phyloP scores from a whole-genome alignment of 2,113 vertebrate genomes.

The Zosterops pallidus region DNA sequence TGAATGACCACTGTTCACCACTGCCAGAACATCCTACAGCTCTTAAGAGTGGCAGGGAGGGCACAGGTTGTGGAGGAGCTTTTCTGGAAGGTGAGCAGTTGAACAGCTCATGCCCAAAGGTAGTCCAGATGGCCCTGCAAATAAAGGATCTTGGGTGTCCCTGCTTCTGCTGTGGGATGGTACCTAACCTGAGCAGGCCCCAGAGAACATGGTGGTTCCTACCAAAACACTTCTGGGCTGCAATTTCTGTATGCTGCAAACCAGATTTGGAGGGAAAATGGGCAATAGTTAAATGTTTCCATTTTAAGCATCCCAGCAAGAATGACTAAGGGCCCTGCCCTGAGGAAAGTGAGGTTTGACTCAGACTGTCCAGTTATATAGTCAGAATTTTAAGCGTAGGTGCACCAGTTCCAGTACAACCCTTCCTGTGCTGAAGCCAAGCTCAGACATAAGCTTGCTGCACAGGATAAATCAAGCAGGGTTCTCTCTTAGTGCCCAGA shows the following conservation, averaged over 20 bases:
- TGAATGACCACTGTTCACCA: rapidly evolving
- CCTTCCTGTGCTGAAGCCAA: not conserved
- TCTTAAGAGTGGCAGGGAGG: not conserved
- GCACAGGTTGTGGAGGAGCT: not conserved
- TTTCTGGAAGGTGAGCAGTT: not conserved
- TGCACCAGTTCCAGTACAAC: not conserved
- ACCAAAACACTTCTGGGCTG: not conserved
- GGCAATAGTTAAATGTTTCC: not conserved
- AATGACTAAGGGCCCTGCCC: not conserved
- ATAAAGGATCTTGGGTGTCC: not conserved
- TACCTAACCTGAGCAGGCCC: not conserved
- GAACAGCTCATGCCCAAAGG: not conserved
- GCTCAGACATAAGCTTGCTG: not conserved
- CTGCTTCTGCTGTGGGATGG: not conserved
- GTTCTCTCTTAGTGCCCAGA: not conserved
- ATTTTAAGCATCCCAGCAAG: not conserved
- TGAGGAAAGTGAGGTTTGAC: not conserved
- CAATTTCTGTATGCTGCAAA: not conserved
- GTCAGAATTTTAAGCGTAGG: not conserved
- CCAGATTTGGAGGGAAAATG: not conserved
- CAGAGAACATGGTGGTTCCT: not conserved
- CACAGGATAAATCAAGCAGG: not conserved
- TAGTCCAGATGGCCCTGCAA: not conserved
- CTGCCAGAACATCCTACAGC: not conserved
- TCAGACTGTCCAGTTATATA: not conserved